Evolutionary conservation across 2,797 vertebrate species (phyloP).

Genomic region (Typhlichthys eigenmanni): DNA sequence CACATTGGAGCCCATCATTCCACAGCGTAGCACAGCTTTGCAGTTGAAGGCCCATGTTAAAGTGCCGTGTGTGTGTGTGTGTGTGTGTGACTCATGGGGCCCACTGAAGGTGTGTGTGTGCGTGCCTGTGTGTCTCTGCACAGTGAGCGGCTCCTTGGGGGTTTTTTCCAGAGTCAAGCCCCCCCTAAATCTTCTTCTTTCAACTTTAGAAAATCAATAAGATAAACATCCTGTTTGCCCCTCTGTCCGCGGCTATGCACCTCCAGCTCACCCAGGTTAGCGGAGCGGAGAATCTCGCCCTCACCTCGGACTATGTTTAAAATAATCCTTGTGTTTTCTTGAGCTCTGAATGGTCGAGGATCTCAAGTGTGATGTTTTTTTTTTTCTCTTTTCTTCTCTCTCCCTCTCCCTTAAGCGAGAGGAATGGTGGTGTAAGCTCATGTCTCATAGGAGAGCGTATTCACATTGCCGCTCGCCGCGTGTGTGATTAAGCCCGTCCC

Average conservation of each 20-base stretch:
- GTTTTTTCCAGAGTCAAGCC: conserved; percentile 77
- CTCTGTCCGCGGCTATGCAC: conserved; percentile 70
- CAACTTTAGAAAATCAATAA: conserved; percentile 79
- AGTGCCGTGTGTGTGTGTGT: conserved; percentile 27
- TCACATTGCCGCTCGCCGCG: conserved; percentile 25
- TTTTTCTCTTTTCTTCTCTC: not conserved
- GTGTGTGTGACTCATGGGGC: not conserved
- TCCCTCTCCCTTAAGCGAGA: conserved; percentile 50
- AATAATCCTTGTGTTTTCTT: conserved; percentile 70
- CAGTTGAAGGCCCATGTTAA: conserved; percentile 66
- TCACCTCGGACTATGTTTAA: conserved; percentile 83
- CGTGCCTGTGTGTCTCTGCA: conserved; percentile 36
- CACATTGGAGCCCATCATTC: conserved; percentile 76
- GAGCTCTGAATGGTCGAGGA: conserved; percentile 70
- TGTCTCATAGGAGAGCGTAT: conserved; percentile 46
- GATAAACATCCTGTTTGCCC: conserved; percentile 80
- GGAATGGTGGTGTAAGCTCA: conserved; percentile 77
- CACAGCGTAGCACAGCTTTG: conserved; percentile 68
- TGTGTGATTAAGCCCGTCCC: conserved; percentile 77
- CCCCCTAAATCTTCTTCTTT: conserved; percentile 81
- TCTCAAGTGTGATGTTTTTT: conserved; percentile 68
- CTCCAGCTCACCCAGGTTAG: conserved; percentile 67
- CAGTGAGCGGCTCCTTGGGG: conserved; percentile 70
- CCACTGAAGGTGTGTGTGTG: not conserved
- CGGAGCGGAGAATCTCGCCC: conserved; percentile 72